Base-by-base conservation (phyloP, 2,797 vertebrate species). In the Gambelia wislizenii region DNA sequence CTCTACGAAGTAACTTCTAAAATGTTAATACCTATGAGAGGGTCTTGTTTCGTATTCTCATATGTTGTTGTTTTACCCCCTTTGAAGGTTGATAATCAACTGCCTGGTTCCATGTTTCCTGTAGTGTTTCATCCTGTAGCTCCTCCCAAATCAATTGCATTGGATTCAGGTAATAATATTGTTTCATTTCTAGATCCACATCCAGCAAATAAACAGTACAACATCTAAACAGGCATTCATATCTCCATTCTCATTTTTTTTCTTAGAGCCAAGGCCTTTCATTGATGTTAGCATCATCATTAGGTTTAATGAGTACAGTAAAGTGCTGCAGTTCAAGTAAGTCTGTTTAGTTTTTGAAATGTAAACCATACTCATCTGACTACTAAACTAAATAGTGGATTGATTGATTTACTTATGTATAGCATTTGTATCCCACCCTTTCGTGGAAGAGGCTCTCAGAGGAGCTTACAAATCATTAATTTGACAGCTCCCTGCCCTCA, bases 291-390 rank as follows among this genome's bases (percentile, higher is more conserved):
- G 98, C 74, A 49, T 99, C 96, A 99, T 99, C 95, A 99, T 98
- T 91, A 97, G 99, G 91, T 99, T 99, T 95, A 99, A 99, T 52
- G 97, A 99, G 86, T 98, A 99, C 97, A 99, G 98, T 95, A 98
- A 97, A 96, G 98, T 99, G 70, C 97, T 98, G 94, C 99, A 99
- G 91, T 98, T 99, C 97, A 99, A 99, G 99, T 99, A 95, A 98
- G 99, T 97, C 82, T 74, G 93, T 22, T 27, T 2, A 2, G 9
- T 59, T 72, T 36, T 47, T 87, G 25, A 87, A 87, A 3, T 83
- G 22, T 81, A 52, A 84, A 59, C 30, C 2, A 59, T 33, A 22
- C 44, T 79, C 0, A 6, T 12, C 30, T 61, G 30, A n/a, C 25
- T 82, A 30, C 4, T n/a, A 80, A 16, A 42, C 6, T 25, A 20